These are phyloP conservation scores for Sciurus carolinensis DNA, from an alignment of 2,797 vertebrate species.

Conservation along the genomic window DNA sequence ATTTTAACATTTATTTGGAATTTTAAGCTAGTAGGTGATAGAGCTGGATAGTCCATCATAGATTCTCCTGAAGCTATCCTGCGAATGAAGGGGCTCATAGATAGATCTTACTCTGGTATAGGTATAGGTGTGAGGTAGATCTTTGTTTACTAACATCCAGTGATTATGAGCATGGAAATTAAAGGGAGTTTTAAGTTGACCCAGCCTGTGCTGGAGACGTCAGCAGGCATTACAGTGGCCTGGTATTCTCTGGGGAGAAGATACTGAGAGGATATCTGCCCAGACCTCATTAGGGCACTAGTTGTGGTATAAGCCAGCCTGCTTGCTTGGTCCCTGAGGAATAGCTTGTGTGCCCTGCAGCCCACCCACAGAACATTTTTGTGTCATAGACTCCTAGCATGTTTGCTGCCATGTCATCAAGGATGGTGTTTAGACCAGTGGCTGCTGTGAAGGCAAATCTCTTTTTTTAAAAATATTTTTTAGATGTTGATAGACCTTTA, in stretches of 20 bases:
- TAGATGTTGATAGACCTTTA: no score
- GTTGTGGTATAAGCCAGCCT: background rate
- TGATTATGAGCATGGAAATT: background rate
- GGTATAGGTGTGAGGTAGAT: background rate
- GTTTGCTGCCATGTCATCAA: background rate
- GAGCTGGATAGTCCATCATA: background rate
- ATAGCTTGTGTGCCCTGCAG: background rate
- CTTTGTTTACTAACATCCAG: background rate
- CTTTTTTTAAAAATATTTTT: background rate
- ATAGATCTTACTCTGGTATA: background rate
- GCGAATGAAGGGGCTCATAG: background rate
- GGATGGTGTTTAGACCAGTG: background rate
- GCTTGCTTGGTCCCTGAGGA: background rate
- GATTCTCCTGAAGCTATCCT: background rate
- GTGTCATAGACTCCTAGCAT: no score
- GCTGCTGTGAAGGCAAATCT: background rate
- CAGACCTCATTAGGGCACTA: background rate
- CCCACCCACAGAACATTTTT: background rate
- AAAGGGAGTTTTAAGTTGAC: background rate
- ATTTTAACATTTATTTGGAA: slow-evolving; percentile 36
- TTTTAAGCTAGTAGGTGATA: background rate
- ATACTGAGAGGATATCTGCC: background rate
- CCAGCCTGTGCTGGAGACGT: rapidly evolving
- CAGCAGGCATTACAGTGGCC: background rate
- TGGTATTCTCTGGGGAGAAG: background rate